Percentiles rank a stretch among this genome's conserved stretches.
Conservation (phyloP, 2,113 vertebrate genomes). For the Athene cunicularia region DNA sequence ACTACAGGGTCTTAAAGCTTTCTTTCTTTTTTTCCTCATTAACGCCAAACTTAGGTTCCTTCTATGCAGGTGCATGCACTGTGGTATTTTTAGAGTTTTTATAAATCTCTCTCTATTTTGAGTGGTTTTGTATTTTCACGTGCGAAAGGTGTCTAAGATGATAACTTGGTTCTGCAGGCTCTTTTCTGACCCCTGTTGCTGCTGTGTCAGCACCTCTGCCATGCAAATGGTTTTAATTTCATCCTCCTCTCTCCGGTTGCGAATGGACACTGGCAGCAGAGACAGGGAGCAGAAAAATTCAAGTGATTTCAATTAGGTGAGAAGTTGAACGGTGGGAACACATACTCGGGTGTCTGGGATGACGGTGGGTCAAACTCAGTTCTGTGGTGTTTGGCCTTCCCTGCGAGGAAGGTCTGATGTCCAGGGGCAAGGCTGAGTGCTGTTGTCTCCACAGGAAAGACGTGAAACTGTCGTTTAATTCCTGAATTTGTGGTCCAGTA, state of each 20-base stretch:
- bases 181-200: background rate
- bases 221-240: background rate
- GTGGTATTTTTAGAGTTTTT: fast-evolving
- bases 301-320: background rate
- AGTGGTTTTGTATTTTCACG: fast-evolving
- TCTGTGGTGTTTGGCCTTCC: background rate
- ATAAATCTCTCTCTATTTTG: background rate
- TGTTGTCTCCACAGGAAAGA: background rate
- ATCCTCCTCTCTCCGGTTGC: background rate
- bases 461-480: background rate
- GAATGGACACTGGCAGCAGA: fast-evolving
- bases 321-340: background rate
- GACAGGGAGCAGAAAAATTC: background rate
- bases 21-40: background rate
- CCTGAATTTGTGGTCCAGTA: fast-evolving
- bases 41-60: fast-evolving
- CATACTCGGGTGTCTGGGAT: fast-evolving
- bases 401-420: background rate
- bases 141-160: background rate
- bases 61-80: fast-evolving
- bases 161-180: background rate
- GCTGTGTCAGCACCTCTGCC: background rate
- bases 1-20: background rate
- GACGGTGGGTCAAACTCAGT: background rate
- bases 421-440: background rate